These are phyloP conservation scores for Rhabdornis inornatus DNA, from an alignment of 2,113 vertebrate species.

Conservation along the genomic window DNA sequence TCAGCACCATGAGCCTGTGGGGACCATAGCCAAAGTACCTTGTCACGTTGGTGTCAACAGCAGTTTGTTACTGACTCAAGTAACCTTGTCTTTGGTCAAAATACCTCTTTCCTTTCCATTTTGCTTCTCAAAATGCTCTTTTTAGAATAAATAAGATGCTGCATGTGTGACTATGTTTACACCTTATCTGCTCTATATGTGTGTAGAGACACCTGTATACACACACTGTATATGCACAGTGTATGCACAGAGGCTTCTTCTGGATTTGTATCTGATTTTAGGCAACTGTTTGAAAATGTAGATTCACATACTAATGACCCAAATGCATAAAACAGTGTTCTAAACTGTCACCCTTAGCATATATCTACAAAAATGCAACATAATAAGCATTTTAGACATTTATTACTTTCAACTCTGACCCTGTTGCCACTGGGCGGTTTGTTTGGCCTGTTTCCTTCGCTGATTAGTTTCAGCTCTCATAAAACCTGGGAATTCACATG, in stretches of 20 bases:
- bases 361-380: neutral
- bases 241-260: neutral
- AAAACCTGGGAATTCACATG: neutral
- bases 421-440: neutral
- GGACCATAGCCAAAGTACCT: accelerated
- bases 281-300: neutral
- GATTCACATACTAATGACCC: neutral
- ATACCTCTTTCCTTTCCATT: neutral
- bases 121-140: neutral
- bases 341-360: neutral
- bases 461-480: neutral
- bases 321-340: neutral
- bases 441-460: slow-evolving; percentile 22
- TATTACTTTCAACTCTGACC: neutral
- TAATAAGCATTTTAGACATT: neutral
- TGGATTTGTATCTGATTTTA: neutral
- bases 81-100: neutral
- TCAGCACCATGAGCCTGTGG: accelerated
- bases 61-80: neutral
- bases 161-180: neutral
- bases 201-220: neutral
- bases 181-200: accelerated
- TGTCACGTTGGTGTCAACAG: accelerated
- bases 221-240: too few species aligned
- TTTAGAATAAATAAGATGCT: neutral